phyloP scores from a whole-genome alignment of 2,888 invertebrate species.

The Thumatha senex region DNA sequence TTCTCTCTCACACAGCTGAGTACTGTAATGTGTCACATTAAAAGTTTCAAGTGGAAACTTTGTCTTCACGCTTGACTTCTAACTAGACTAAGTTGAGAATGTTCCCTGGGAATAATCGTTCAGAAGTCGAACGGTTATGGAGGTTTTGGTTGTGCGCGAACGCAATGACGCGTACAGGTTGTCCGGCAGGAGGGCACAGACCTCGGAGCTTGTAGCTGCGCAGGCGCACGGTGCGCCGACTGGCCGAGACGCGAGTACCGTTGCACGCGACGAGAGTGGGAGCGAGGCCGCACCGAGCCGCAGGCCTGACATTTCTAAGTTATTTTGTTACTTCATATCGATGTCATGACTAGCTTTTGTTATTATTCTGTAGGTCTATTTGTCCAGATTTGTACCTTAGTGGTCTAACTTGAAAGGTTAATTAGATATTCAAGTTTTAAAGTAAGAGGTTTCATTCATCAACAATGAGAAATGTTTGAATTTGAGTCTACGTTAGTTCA shows the following conservation, averaged over 20 bases:
- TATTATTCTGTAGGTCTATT: slow-evolving; percentile 34
- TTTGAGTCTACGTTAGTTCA: slow-evolving; percentile 1
- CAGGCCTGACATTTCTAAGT: slow-evolving; percentile 74
- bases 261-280: slow-evolving; percentile 69
- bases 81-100: slow-evolving; percentile 23
- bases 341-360: slow-evolving; percentile 58
- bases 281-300: slow-evolving; percentile 59
- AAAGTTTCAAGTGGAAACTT: slow-evolving; percentile 33
- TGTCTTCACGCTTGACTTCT: slow-evolving; percentile 18
- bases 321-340: slow-evolving; percentile 65
- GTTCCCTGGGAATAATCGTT: slow-evolving; percentile 29
- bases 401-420: slow-evolving; percentile 27
- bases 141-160: slow-evolving; percentile 33
- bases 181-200: slow-evolving; percentile 69
- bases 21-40: slow-evolving; percentile 47
- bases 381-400: slow-evolving; percentile 21
- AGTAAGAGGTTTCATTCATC: slow-evolving; percentile 28
- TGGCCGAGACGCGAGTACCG: slow-evolving; percentile 66
- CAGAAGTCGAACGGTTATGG: slow-evolving; percentile 19
- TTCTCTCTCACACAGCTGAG: slow-evolving; percentile 43
- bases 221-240: slow-evolving; percentile 48
- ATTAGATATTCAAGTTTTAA: slow-evolving; percentile 14
- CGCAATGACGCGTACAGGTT: slow-evolving; percentile 56
- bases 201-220: slow-evolving; percentile 61
- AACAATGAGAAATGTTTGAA: slow-evolving; percentile 7